These are phyloP conservation scores for Toxonevra muliebris DNA, from an alignment of 2,888 invertebrate species.

Conservation along the genomic window DNA sequence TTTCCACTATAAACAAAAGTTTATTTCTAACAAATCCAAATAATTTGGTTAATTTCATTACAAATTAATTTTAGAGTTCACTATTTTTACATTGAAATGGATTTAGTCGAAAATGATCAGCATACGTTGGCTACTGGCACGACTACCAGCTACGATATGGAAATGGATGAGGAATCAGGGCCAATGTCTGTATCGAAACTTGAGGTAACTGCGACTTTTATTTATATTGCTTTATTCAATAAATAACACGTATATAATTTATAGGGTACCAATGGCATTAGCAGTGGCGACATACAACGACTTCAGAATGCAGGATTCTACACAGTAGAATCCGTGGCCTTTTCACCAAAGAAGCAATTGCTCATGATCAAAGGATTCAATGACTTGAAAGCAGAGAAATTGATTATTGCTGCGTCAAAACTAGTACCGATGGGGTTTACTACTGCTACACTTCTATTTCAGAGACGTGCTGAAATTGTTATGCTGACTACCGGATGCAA, in stretches of 20 bases:
- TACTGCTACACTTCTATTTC: constrained; percentile 95
- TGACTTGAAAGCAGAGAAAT: constrained; percentile 96
- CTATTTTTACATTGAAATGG: constrained; percentile 5
- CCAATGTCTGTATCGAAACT: constrained; percentile 77
- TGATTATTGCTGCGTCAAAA: constrained; percentile 89
- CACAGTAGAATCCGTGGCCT: constrained; percentile 95
- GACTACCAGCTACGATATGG: constrained; percentile 65
- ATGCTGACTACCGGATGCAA: constrained; percentile 94
- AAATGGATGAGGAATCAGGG: constrained; percentile 72
- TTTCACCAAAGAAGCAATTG: constrained; percentile 91
- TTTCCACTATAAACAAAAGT: background rate
- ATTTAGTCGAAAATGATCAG: constrained; percentile 23
- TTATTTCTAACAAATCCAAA: background rate
- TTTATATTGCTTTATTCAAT: background rate
- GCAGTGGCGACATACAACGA: constrained; percentile 90
- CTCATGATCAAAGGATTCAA: constrained; percentile 93
- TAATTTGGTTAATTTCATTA: background rate
- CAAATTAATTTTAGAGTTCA: too few relatives aligned
- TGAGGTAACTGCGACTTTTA: constrained; percentile 69
- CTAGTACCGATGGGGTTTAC: constrained; percentile 98
- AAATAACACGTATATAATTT: constrained; percentile 24
- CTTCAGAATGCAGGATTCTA: constrained; percentile 92
- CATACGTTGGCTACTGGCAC: constrained; percentile 65
- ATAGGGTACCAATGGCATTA: constrained; percentile 87
- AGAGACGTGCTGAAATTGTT: constrained; percentile 94